Evolutionary conservation across 2,797 vertebrate genomes (phyloP).

Genomic region (Onychomys arenicola): DNA sequence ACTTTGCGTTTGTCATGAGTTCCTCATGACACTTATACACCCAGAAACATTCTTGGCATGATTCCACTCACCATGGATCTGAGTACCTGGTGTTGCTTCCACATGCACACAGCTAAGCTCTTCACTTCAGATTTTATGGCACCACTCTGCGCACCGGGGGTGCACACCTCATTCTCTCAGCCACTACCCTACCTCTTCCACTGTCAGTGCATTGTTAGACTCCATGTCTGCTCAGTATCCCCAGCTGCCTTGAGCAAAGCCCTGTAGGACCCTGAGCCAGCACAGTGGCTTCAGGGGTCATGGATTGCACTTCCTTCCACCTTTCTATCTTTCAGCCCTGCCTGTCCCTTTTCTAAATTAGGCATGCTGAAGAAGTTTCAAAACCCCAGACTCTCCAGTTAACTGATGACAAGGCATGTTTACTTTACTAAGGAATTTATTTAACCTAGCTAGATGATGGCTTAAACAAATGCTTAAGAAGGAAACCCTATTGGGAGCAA

Average conservation of each 20-base stretch:
- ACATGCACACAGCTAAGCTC: neutral
- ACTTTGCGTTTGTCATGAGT: conserved; percentile 2
- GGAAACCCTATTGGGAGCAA: neutral
- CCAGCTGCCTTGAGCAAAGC: neutral
- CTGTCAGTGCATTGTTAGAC: neutral
- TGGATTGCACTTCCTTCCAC: neutral
- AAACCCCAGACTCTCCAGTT: conserved; percentile 20
- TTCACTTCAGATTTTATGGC: neutral
- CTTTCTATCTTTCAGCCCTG: neutral
- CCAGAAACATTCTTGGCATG: conserved; percentile 43
- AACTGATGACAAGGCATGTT: conserved; percentile 2
- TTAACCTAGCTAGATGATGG: neutral
- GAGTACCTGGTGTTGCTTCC: neutral
- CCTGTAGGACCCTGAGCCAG: neutral
- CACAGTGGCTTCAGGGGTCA: neutral
- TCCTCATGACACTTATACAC: neutral
- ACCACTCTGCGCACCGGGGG: neutral
- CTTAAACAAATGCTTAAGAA: conserved; percentile 53
- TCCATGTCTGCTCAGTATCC: neutral
- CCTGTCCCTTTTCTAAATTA: neutral
- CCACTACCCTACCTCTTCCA: neutral
- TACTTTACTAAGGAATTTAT: conserved; percentile 12
- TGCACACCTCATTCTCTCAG: neutral
- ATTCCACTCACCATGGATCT: neutral
- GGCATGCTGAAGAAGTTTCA: neutral